Evolutionary conservation across 2,113 vertebrate species (phyloP), one percentile per base, ranked within the genome.

Genomic region (Entomyzon cyanotis): DNA sequence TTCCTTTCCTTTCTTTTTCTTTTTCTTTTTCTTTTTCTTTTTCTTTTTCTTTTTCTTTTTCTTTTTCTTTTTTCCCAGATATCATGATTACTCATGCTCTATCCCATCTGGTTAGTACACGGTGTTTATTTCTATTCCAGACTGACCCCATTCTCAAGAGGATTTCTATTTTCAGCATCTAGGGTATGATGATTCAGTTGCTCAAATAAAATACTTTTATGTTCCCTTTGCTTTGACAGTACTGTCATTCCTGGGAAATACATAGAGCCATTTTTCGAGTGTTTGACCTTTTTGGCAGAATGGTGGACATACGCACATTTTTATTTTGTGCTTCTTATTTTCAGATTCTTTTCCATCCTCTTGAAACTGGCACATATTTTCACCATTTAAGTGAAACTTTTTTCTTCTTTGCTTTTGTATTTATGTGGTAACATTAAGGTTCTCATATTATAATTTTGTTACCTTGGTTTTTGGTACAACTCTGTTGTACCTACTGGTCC

Each of bases 41-140:
- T 28, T 30, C 28, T 25, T 63, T 23, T n/a, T 41, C 18, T 20
- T 22, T 37, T 17, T 23, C 25, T 23, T 35, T 24, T 22, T 24
- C 13, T 5, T 41, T 41, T 10, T 30, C 22, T 30, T 35, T 25
- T 39, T 10, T 21, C 67, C 2, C 56, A 77, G 39, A 71, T 63
- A 49, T 55, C 37, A 33, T 7, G 30, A 90, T 93, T 95, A 93
- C 56, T 96, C 80, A 87, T 78, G 49, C 46, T 94, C 12, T 68
- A 19, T n/a, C 37, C 77, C 46, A 73, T 93, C 81, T 85, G 76
- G 53, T 59, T 75, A 82, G 91, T 85, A 95, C 87, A 91, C 0
- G 11, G n/a, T 85, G 87, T 93, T 89, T 95, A 87, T 87, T 93
- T 90, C 94, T 94, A 42, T 93, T 95, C 92, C 71, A 86, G 88